A percentile compares a stretch with the other conserved stretches of the same genome.
Conservation (phyloP, 1,140 invertebrate genomes). For the Drosophila jambulina region DNA sequence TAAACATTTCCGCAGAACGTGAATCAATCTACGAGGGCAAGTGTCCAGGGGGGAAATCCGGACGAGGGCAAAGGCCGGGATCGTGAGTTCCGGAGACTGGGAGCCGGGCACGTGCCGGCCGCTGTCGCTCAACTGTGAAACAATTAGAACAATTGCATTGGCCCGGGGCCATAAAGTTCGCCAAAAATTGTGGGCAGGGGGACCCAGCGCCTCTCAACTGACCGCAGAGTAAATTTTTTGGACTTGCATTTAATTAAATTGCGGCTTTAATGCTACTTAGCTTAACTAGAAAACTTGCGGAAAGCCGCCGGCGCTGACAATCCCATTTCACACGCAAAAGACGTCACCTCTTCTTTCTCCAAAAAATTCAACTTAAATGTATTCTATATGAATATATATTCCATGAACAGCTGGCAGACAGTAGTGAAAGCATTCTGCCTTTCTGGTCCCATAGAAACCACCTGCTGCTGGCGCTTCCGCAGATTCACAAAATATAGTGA, state of each 20-base stretch:
- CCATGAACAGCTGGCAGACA: conserved; percentile 4
- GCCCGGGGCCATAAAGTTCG: conserved; percentile 54
- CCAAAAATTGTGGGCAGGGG: background rate
- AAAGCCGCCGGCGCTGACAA: conserved; percentile 18
- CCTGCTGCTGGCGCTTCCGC: conserved; percentile 61
- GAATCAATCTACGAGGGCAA: conserved; percentile 4
- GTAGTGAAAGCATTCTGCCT: conserved; percentile 38
- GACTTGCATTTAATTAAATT: conserved; percentile 78
- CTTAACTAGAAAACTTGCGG: conserved; percentile 73
- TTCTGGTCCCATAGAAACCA: conserved; percentile 63
- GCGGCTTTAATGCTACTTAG: conserved; percentile 70
- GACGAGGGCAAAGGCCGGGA: conserved; percentile 10
- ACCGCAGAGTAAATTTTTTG: conserved; percentile 51
- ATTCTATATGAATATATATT: conserved; percentile 11
- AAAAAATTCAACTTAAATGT: conserved; percentile 10
- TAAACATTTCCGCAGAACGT: conserved; percentile 60
- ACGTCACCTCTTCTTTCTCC: background rate
- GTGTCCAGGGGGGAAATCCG: background rate
- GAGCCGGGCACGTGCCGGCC: conserved; percentile 57
- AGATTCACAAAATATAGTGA: conserved; percentile 27
- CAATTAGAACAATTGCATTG: conserved; percentile 77
- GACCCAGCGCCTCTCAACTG: background rate
- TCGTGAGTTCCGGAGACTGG: conserved; percentile 25
- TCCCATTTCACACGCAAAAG: conserved; percentile 43
- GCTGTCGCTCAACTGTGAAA: conserved; percentile 55